Evolutionary conservation across 1,140 invertebrate genomes (phyloP).

Genomic region (Drosophila mauritiana): DNA sequence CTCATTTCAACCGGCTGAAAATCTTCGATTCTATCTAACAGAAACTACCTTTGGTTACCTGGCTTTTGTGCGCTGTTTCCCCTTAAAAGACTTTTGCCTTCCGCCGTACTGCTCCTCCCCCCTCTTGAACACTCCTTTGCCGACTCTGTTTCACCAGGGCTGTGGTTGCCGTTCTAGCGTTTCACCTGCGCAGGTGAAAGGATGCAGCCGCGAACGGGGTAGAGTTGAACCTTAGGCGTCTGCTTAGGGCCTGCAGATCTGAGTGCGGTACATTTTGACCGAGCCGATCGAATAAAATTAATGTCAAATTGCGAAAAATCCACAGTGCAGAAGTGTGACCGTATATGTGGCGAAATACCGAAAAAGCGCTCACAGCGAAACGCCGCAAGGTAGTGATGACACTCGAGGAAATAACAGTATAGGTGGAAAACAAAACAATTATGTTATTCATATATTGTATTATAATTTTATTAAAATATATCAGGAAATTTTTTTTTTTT

Average conservation of each 20-base stretch:
- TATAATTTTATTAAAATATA: neutral
- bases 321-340: conserved; percentile 42
- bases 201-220: neutral
- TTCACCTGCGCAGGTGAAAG: conserved; percentile 10
- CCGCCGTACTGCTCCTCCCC: conserved; percentile 21
- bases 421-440: neutral
- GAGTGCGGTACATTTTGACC: conserved; percentile 25
- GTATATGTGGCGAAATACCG: conserved; percentile 30
- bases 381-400: conserved; percentile 7
- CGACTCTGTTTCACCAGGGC: conserved; percentile 29
- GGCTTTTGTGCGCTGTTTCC: conserved; percentile 37
- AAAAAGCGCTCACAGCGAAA: conserved; percentile 30
- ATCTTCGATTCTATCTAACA: neutral
- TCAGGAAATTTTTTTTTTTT: too few species aligned
- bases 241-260: conserved; percentile 7
- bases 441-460: neutral
- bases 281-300: conserved; percentile 36
- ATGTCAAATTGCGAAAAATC: conserved; percentile 50
- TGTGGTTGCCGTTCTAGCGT: conserved; percentile 7
- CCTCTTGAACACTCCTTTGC: conserved; percentile 12
- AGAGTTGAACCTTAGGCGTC: neutral
- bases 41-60: conserved; percentile 36
- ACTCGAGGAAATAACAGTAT: neutral
- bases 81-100: conserved; percentile 42
- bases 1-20: conserved; percentile 12